Evolutionary conservation across 92 coral and sea anemone species (phyloP).

Genomic region (Isaurus tuberculatus): DNA sequence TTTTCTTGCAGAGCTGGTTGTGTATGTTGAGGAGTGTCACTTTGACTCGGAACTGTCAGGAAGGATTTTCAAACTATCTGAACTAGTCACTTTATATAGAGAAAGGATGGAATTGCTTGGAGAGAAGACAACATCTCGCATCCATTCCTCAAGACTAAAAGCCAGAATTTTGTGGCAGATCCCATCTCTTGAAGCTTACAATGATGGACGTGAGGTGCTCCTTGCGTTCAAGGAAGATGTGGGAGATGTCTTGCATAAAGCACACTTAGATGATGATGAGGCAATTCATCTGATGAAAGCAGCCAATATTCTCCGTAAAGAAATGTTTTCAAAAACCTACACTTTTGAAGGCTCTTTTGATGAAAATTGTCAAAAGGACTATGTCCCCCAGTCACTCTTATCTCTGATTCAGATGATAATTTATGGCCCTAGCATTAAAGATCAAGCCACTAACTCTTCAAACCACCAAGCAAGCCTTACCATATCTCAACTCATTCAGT

Average conservation of each 20-base stretch:
- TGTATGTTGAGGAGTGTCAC: slow-evolving; percentile 64
- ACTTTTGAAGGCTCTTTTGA: slow-evolving; percentile 32
- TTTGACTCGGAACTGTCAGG: background rate
- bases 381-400: slow-evolving; percentile 65
- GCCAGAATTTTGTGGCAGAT: slow-evolving; percentile 56
- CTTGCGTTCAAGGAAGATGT: slow-evolving; percentile 37
- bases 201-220: slow-evolving; percentile 3
- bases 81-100: slow-evolving; percentile 48
- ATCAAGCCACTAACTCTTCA: slow-evolving; percentile 57
- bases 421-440: slow-evolving; percentile 66
- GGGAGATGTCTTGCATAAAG: slow-evolving; percentile 53
- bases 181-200: slow-evolving; percentile 46
- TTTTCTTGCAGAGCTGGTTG: slow-evolving; percentile 63
- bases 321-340: slow-evolving; percentile 43
- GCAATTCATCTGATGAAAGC: slow-evolving; percentile 63
- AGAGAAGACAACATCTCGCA: background rate
- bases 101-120: slow-evolving; percentile 51
- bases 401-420: slow-evolving; percentile 67
- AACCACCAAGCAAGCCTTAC: slow-evolving; percentile 60
- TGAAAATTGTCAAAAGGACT: slow-evolving; percentile 53
- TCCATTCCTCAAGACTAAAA: slow-evolving; percentile 63
- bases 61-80: slow-evolving; percentile 49
- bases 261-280: slow-evolving; percentile 62
- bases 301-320: slow-evolving; percentile 65
- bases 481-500: slow-evolving; percentile 71